phyloP scores from a whole-genome alignment of 2,888 invertebrate species.

The Colostygia pectinataria region DNA sequence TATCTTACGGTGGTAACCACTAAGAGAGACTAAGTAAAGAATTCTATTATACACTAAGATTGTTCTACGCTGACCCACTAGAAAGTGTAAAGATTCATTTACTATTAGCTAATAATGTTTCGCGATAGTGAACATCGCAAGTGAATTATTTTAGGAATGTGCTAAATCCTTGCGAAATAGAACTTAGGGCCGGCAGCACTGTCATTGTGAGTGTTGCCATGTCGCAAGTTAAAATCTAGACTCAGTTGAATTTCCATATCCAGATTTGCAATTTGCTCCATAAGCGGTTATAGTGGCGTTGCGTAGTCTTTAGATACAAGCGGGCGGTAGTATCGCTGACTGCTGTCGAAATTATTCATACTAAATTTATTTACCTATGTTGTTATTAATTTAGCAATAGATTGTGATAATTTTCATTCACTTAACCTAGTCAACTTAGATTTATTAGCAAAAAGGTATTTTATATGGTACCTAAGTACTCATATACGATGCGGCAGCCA shows the following conservation, averaged over 20 bases:
- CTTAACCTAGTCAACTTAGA: no score
- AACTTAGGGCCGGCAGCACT: slow-evolving; percentile 25
- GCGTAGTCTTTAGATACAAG: slow-evolving; percentile 42
- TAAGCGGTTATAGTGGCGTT: slow-evolving; percentile 44
- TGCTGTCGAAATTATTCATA: slow-evolving; percentile 4
- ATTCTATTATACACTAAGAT: no score
- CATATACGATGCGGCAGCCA: no score
- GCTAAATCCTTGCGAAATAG: slow-evolving; percentile 8
- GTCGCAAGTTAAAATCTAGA: slow-evolving; percentile 37
- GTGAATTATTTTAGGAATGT: slow-evolving; percentile 12
- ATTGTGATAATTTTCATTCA: not conserved
- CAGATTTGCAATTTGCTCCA: slow-evolving; percentile 43
- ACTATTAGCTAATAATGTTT: slow-evolving; percentile 2
- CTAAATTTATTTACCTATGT: not conserved
- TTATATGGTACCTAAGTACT: no score
- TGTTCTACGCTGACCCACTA: not conserved
- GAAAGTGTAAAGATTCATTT: not conserved
- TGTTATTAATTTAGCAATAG: slow-evolving; percentile 4
- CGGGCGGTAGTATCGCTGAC: slow-evolving; percentile 39
- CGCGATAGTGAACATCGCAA: not conserved
- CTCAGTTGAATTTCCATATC: slow-evolving; percentile 43
- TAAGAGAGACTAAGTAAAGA: no score
- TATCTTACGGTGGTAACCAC: no score
- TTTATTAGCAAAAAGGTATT: no score
- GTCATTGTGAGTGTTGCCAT: slow-evolving; percentile 42